phyloP scores from a whole-genome alignment of 2,888 invertebrate species.

The Cerceris rybyensis region DNA sequence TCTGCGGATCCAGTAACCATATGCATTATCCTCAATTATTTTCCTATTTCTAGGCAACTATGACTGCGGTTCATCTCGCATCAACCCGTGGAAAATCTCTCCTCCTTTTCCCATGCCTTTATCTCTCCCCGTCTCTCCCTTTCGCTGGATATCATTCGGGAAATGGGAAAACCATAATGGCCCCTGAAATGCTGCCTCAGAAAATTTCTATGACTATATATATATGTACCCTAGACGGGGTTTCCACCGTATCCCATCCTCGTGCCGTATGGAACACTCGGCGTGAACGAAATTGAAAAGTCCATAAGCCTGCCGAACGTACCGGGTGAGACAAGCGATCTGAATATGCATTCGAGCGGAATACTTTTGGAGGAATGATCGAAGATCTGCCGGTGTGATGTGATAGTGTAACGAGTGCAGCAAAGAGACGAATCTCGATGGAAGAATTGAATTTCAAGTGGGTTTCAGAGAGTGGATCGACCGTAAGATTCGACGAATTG shows the following conservation, averaged over 20 bases:
- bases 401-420: background rate
- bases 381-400: background rate
- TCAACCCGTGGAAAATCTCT: slow-evolving; percentile 5
- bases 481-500: too few relatives aligned
- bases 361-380: background rate
- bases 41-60: slow-evolving; percentile 42
- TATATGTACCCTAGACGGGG: slow-evolving; percentile 3
- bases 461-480: too few relatives aligned
- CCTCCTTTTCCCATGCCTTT: background rate
- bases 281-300: slow-evolving; percentile 55
- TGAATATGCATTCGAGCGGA: background rate
- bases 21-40: slow-evolving; percentile 55
- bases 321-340: slow-evolving; percentile 30
- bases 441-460: background rate
- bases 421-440: background rate
- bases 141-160: slow-evolving; percentile 46
- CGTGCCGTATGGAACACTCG: slow-evolving; percentile 41
- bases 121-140: background rate
- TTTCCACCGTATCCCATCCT: slow-evolving; percentile 11
- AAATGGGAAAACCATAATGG: slow-evolving; percentile 61
- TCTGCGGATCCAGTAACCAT: slow-evolving; percentile 13
- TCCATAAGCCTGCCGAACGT: slow-evolving; percentile 46
- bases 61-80: slow-evolving; percentile 16
- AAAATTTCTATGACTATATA: slow-evolving; percentile 49
- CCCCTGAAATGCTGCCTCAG: slow-evolving; percentile 45